A percentile compares a stretch with the other conserved stretches of the same genome.
phyloP scores from a whole-genome alignment of 1,140 invertebrate genomes.

The Portunus trituberculatus region DNA sequence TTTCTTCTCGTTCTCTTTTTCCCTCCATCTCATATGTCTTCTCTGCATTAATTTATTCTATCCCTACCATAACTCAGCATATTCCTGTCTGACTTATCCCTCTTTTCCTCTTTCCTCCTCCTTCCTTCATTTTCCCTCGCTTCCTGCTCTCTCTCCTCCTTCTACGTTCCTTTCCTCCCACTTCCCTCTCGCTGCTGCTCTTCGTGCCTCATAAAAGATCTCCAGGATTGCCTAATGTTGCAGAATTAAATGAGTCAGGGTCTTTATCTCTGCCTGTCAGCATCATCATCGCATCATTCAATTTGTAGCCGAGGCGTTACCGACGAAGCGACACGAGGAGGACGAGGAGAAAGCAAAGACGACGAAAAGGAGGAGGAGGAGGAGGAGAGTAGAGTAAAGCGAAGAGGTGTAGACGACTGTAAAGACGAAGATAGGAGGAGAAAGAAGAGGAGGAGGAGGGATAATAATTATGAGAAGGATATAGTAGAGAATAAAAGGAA shows the following conservation, averaged over 20 bases:
- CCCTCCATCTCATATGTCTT: slow-evolving; percentile 7
- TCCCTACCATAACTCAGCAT: neutral
- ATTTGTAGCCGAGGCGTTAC: slow-evolving; percentile 17
- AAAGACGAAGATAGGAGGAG: neutral
- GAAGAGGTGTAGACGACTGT: neutral
- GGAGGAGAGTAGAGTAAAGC: neutral
- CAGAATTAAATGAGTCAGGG: slow-evolving; percentile 47
- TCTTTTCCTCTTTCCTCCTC: neutral
- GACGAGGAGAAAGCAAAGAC: neutral
- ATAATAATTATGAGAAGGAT: neutral
- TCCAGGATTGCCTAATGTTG: slow-evolving; percentile 33
- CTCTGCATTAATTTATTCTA: neutral
- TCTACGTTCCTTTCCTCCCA: neutral
- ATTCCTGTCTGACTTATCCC: neutral
- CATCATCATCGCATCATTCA: slow-evolving; percentile 31
- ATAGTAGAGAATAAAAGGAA: neutral
- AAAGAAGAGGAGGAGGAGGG: too few species aligned
- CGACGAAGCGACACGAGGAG: neutral
- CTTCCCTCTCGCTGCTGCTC: neutral
- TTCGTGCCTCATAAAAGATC: neutral
- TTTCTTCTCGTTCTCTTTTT: neutral
- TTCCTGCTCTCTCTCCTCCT: neutral
- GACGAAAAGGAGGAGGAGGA: neutral
- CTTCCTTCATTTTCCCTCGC: neutral
- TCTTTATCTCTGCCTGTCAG: slow-evolving; percentile 41